Percentiles rank a stretch among this genome's conserved stretches.
These are phyloP conservation scores for Metellina segmentata DNA, from an alignment of 2,888 invertebrate genomes.

Conservation along the genomic window DNA sequence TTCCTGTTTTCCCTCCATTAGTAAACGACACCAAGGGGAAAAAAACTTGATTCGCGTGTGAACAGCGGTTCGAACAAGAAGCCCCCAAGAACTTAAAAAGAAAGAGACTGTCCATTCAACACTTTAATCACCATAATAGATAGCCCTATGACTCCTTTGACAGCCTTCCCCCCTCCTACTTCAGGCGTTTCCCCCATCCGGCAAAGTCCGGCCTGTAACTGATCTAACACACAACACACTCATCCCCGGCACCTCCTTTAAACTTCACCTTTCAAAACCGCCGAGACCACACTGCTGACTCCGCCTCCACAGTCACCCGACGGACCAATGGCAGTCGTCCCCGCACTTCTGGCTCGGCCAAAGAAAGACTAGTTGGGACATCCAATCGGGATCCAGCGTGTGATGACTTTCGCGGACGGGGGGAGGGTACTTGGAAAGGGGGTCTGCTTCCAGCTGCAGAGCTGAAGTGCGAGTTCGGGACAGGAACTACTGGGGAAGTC, in stretches of 20 bases:
- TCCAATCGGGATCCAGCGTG: constrained; percentile 25
- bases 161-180: constrained; percentile 30
- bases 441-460: neutral
- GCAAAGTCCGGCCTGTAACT: constrained; percentile 45
- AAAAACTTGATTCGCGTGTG: too few species aligned
- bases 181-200: constrained; percentile 31
- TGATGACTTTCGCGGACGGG: constrained; percentile 8
- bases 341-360: constrained; percentile 24
- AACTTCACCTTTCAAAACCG: constrained; percentile 52
- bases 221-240: constrained; percentile 44
- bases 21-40: too few species aligned
- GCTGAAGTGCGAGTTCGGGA: constrained; percentile 45
- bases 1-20: neutral
- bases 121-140: constrained; percentile 73
- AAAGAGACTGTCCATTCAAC: constrained; percentile 51
- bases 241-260: constrained; percentile 9
- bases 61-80: neutral
- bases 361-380: constrained; percentile 24
- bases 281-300: constrained; percentile 32
- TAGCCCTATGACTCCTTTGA: constrained; percentile 54
- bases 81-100: neutral
- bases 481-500: constrained; percentile 24
- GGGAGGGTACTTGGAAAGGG: constrained; percentile 15
- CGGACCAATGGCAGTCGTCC: constrained; percentile 44
- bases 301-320: constrained; percentile 7